phyloP scores from a whole-genome alignment of 1,140 invertebrate genomes.

The Monomorium pharaonis region DNA sequence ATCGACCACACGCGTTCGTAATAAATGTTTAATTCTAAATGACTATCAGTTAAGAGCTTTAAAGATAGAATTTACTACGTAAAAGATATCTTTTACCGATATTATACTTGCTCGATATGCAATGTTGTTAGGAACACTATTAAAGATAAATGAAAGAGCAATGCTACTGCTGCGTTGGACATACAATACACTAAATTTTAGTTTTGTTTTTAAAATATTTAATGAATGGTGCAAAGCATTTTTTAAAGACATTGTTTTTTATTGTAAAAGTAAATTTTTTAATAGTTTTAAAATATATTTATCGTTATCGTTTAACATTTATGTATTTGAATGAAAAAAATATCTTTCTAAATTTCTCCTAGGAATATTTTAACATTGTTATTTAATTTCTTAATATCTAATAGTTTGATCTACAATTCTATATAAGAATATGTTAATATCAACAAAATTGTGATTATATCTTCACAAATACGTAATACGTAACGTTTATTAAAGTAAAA shows the following conservation, averaged over 20 bases:
- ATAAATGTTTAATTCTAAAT: slow-evolving; percentile 42
- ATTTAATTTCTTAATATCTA: not conserved
- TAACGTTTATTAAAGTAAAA: not conserved
- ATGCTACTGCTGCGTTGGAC: slow-evolving; percentile 31
- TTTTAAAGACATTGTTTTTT: slow-evolving; percentile 25
- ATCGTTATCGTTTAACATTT: slow-evolving; percentile 52
- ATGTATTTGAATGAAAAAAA: slow-evolving; percentile 30
- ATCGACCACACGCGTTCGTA: slow-evolving; percentile 23
- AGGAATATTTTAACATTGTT: slow-evolving; percentile 42
- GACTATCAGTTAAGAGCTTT: slow-evolving; percentile 55
- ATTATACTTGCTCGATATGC: not conserved
- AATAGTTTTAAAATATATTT: slow-evolving; percentile 44
- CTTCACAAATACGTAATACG: not conserved
- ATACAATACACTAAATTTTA: slow-evolving; percentile 9
- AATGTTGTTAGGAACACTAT: not conserved
- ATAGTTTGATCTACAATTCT: slow-evolving; percentile 31
- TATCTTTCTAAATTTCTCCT: slow-evolving; percentile 47
- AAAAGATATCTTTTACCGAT: slow-evolving; percentile 17
- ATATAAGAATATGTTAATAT: slow-evolving; percentile 23
- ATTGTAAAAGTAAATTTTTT: not conserved
- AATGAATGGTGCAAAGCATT: slow-evolving; percentile 23
- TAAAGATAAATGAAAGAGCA: slow-evolving; percentile 38
- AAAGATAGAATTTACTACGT: slow-evolving; percentile 3
- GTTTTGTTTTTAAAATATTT: slow-evolving; percentile 25
- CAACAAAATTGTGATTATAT: not conserved